Evolutionary conservation across 2,888 invertebrate genomes (phyloP).

Genomic region (Halocaridina rubra): DNA sequence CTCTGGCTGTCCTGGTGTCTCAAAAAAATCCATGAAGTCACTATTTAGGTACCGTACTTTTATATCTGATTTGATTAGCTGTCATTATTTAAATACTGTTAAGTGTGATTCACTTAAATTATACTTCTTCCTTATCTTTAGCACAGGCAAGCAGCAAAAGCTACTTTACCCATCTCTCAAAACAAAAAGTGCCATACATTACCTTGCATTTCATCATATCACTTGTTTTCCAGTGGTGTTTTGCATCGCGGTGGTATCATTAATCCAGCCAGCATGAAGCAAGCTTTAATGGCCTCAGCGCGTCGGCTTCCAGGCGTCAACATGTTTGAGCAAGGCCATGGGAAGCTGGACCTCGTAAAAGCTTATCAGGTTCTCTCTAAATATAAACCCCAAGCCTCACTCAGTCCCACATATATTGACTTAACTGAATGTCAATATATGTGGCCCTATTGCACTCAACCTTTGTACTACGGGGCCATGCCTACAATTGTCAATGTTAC

Average conservation of each 20-base stretch:
- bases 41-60: too few species aligned
- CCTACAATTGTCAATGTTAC: constrained; percentile 94
- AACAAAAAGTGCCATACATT: too few species aligned
- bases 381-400: constrained; percentile 77
- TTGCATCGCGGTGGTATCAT: constrained; percentile 73
- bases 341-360: constrained; percentile 88
- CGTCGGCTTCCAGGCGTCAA: constrained; percentile 84
- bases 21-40: too few species aligned
- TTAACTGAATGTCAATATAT: constrained; percentile 95
- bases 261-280: constrained; percentile 95
- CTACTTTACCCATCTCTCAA: too few species aligned
- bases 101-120: too few species aligned
- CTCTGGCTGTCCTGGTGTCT: too few species aligned
- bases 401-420: constrained; percentile 83
- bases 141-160: too few species aligned
- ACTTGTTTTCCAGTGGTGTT: constrained; percentile 69
- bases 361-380: constrained; percentile 79
- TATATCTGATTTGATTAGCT: too few species aligned
- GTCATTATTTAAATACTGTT: too few species aligned
- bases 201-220: too few species aligned
- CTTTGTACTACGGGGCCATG: constrained; percentile 86
- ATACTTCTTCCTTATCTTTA: too few species aligned
- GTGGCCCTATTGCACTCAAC: constrained; percentile 99
- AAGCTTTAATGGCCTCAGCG: constrained; percentile 92
- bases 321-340: constrained; percentile 98